Base-by-base conservation (phyloP, 2,113 vertebrate genomes). In the Labrus mixtus region DNA sequence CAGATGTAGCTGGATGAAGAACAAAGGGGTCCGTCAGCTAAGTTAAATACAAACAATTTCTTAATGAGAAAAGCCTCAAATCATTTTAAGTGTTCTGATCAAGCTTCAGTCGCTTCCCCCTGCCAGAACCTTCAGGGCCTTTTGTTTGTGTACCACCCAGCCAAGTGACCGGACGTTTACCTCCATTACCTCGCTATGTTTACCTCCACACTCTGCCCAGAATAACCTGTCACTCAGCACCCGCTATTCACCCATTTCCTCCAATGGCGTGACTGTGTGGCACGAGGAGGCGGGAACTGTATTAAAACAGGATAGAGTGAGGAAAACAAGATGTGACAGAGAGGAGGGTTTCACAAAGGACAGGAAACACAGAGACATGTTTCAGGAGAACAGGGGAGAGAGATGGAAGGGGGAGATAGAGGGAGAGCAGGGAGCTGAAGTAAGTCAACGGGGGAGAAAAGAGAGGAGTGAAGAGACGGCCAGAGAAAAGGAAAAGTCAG, bases 321-420 rank as follows among this genome's bases (percentile, higher is more conserved):
- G 90, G 82, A 92, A 92, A 93, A 93, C 92, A 93, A 92, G 85
- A 93, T 91, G 85, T 93, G 87, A 91, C 90, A 76, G 84, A 80
- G 70, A 90, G 79, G 82, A 81, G 87, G 73, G 64, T 84, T 89
- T 84, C 83, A 92, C 86, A 92, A 92, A 92, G 84, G 86, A 68
- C 87, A 86, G 91, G 91, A 92, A 93, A 90, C 84, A 56, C 80
- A 84, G 72, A 82, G 89, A 89, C 89, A 92, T 89, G 90, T 87
- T 10, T 10, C 75, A 77, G 20, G 70, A 88, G 79, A 83, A 53
- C 60, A 55, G 56, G 48, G 83, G 37, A 54, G 64, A 73, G 78
- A 88, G 87, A 90, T 88, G 88, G 59, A 88, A 68, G 59, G 55
- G 55, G 54, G 37, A 60, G 88, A 89, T 84, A 89, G 55, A 78